Base-by-base conservation (phyloP, 2,113 vertebrate genomes). In the Nipponia nippon region DNA sequence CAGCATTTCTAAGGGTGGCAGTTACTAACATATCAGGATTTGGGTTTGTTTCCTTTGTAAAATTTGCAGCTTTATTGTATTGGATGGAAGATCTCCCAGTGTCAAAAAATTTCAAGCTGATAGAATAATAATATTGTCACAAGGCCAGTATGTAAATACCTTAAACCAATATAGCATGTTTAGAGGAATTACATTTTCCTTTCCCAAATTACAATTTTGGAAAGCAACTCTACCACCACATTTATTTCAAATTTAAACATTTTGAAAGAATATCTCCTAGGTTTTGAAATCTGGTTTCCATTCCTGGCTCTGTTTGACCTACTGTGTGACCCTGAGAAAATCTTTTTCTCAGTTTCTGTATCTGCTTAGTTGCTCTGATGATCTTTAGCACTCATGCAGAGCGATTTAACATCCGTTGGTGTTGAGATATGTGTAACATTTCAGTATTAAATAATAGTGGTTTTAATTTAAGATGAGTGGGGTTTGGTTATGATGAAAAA, bases 271-370 rank as follows among this genome's bases (percentile, higher is more conserved):
- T 76, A 79, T 84, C 93, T 82, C 34, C 12, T 42, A 91, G 83
- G 84, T 89, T 89, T 92, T 25, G 77, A 85, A 95, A 95, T 92
- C 95, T 95, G 91, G 70, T 95, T 97, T 89, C 96, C 93, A 95
- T 95, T 97, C 83, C 87, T 89, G 95, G 70, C 84, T 96, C 87
- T 49, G 36, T 49, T 71, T 92, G 93, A 89, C 95, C 94, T 81
- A 0, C 72, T n/a, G 55, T 6, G 30, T 94, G 95, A 94, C 95
- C 96, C 86, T 9, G 26, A 81, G 95, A 36, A 92, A 91, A 59
- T 56, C 80, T 53, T 61, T 56, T n/a, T 29, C 70, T 94, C 73
- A 0, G 30, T 82, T 84, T 56, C 72, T 94, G 77, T 58, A n/a
- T 90, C 76, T 82, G 83, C 65, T 59, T 23, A 6, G 26, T 32